Evolutionary conservation across 2,888 invertebrate species (phyloP).

Genomic region (Tachystola acroxantha): DNA sequence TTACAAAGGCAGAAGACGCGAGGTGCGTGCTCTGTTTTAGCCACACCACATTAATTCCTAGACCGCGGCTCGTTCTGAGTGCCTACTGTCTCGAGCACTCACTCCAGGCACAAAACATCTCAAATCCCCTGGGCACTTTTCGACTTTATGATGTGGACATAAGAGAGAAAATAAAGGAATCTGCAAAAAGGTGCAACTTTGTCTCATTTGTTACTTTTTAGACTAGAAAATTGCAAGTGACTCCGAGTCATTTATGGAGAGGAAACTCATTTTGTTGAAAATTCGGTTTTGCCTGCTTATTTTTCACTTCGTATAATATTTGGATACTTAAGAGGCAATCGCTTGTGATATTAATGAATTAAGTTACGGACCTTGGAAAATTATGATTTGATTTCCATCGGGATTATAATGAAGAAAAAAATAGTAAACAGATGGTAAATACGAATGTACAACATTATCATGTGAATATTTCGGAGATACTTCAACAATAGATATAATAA

Average conservation of each 20-base stretch:
- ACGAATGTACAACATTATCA: no score
- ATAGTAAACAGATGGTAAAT: no score
- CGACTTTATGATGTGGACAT: background rate
- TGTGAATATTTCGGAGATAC: no score
- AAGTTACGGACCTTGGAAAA: no score
- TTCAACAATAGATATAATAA: no score
- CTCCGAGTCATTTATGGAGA: conserved; percentile 35
- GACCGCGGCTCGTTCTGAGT: conserved; percentile 52
- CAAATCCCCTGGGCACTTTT: conserved; percentile 6
- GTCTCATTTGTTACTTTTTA: conserved; percentile 38
- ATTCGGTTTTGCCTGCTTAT: no score
- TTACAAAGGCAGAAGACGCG: no score
- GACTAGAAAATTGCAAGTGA: conserved; percentile 40
- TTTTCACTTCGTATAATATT: no score
- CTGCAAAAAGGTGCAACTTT: conserved; percentile 23
- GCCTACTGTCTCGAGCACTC: conserved; percentile 63
- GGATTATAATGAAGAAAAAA: no score
- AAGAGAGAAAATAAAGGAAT: background rate
- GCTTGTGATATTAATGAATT: no score
- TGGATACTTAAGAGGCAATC: no score
- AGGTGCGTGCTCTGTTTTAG: conserved; percentile 61
- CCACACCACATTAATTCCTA: conserved; percentile 68
- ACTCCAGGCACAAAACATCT: conserved; percentile 17
- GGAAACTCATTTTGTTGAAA: conserved; percentile 24
- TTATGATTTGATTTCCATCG: no score